Percentiles rank a stretch among this genome's conserved stretches.
Evolutionary conservation across 2,797 vertebrate species (phyloP).

Genomic region (Enteromius treurensis): DNA sequence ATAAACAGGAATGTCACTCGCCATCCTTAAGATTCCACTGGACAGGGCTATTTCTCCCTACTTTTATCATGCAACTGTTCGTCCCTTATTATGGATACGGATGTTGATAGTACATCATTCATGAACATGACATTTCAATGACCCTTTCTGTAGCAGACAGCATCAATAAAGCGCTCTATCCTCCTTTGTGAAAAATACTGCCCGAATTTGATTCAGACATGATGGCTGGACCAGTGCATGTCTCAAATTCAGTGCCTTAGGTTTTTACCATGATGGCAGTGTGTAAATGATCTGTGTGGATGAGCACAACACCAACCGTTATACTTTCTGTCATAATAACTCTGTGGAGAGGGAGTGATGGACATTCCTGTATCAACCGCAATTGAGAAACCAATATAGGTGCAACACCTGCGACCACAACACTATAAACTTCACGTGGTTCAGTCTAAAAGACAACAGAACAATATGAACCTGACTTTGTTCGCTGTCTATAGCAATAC

Average conservation of each 20-base stretch:
- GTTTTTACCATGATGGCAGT: constrained; percentile 4
- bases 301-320: not conserved
- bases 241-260: constrained; percentile 22
- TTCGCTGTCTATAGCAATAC: not conserved
- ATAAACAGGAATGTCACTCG: constrained; percentile 27
- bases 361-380: constrained; percentile 3
- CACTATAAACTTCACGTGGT: not conserved
- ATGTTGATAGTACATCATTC: constrained; percentile 38
- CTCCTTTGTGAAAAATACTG: constrained; percentile 4
- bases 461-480: not conserved
- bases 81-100: constrained; percentile 11
- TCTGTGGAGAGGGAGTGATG: constrained; percentile 26
- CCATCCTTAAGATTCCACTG: constrained; percentile 27
- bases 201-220: constrained; percentile 19
- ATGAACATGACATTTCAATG: constrained; percentile 29
- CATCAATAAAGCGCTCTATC: constrained; percentile 32
- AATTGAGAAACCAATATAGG: constrained; percentile 19
- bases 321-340: not conserved
- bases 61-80: constrained; percentile 15
- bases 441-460: not conserved
- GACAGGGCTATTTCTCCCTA: constrained; percentile 27
- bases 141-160: constrained; percentile 18
- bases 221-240: not conserved
- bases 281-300: constrained; percentile 10
- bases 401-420: constrained; percentile 27